These are phyloP conservation scores for Dromius quadrimaculatus DNA, from an alignment of 2,888 invertebrate genomes.

Conservation along the genomic window DNA sequence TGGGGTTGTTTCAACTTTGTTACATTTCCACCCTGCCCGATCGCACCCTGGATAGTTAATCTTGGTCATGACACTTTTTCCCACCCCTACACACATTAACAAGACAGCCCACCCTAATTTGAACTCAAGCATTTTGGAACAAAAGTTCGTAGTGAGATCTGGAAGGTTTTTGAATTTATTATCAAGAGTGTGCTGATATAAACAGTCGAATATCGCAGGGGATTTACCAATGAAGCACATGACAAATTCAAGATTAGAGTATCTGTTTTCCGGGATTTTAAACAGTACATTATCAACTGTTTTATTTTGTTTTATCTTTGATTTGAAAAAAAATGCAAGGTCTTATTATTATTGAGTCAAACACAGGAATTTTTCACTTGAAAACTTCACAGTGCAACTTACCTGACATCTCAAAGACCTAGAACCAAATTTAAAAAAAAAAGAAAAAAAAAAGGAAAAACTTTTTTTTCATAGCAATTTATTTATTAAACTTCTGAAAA, in stretches of 20 bases:
- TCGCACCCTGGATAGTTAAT: slow-evolving; percentile 28
- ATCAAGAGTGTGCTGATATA: neutral
- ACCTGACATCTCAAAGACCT: no score
- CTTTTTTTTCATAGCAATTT: no score
- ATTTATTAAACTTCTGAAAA: no score
- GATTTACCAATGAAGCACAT: neutral
- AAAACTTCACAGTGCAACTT: no score
- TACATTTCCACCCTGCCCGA: slow-evolving; percentile 33
- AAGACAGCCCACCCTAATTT: slow-evolving; percentile 8
- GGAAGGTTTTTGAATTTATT: neutral
- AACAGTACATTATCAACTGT: no score
- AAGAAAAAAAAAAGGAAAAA: no score
- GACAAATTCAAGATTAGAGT: neutral
- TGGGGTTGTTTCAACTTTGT: slow-evolving; percentile 12
- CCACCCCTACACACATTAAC: neutral
- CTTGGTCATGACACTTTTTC: neutral
- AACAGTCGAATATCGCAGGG: neutral
- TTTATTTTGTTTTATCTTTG: no score
- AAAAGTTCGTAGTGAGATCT: neutral
- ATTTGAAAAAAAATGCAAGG: no score
- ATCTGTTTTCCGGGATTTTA: no score
- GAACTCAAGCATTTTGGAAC: slow-evolving; percentile 11
- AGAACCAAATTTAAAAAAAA: no score
- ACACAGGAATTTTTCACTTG: no score
- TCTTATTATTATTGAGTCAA: no score